Evolutionary conservation across 2,797 vertebrate genomes (phyloP).

Genomic region (Acanthiza pusilla): DNA sequence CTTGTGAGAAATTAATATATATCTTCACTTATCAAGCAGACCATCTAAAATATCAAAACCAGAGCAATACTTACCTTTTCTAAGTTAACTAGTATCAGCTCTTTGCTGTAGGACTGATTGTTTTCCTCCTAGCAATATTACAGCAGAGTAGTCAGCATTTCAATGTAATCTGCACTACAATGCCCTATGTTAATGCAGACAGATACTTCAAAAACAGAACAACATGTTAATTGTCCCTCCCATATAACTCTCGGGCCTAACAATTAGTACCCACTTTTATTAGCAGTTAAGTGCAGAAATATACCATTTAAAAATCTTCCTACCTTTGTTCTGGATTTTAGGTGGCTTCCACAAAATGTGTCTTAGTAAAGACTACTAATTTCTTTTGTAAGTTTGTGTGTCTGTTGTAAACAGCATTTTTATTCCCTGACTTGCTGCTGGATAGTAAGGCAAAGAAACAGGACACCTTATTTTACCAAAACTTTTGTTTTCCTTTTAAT

Average conservation of each 20-base stretch:
- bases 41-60: not conserved
- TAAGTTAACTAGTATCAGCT: not conserved
- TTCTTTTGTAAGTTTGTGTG: not conserved
- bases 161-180: conserved; percentile 66
- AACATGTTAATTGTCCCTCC: conserved; percentile 57
- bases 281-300: conserved; percentile 57
- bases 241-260: conserved; percentile 53
- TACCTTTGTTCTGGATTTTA: conserved; percentile 52
- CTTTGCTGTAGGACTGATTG: not conserved
- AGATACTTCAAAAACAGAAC: conserved; percentile 61
- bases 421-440: not conserved
- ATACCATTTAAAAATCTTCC: conserved; percentile 48
- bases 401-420: not conserved
- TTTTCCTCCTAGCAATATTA: conserved; percentile 21
- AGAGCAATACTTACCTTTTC: not conserved
- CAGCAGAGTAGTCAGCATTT: conserved; percentile 56
- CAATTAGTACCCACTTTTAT: conserved; percentile 66
- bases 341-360: not conserved
- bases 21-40: not conserved
- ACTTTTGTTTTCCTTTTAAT: not conserved
- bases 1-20: not conserved
- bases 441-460: not conserved
- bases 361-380: not conserved
- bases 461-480: not conserved
- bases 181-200: conserved; percentile 61